These are phyloP conservation scores for Scaptomyza cyrtandrae DNA, from an alignment of 2,888 invertebrate species.

Conservation along the genomic window DNA sequence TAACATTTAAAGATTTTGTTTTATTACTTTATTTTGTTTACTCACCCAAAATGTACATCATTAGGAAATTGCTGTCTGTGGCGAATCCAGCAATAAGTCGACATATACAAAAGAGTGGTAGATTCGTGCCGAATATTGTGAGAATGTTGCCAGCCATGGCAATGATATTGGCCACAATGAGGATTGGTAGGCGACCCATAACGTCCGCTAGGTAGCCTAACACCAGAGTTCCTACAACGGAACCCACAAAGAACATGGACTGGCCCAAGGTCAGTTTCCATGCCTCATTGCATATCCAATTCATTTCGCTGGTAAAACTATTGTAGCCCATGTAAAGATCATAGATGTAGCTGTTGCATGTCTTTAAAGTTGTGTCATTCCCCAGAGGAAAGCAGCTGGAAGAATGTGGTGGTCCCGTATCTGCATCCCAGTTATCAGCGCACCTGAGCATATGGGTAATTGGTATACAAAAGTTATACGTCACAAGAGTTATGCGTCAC, in stretches of 20 bases:
- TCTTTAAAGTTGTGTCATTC: slow-evolving; percentile 23
- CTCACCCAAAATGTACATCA: slow-evolving; percentile 88
- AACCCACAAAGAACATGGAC: slow-evolving; percentile 87
- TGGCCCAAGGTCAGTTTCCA: slow-evolving; percentile 87
- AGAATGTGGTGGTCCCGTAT: slow-evolving; percentile 3
- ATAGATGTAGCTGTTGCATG: slow-evolving; percentile 86
- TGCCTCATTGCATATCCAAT: slow-evolving; percentile 87
- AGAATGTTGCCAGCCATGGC: slow-evolving; percentile 86
- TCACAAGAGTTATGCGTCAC: background rate
- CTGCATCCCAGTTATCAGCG: slow-evolving; percentile 50
- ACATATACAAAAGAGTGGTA: slow-evolving; percentile 85
- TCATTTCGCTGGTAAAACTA: slow-evolving; percentile 87
- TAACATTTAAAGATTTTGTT: too few relatives aligned
- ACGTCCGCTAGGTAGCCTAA: slow-evolving; percentile 87
- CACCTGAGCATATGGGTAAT: slow-evolving; percentile 63
- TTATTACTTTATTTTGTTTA: background rate
- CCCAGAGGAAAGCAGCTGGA: slow-evolving; percentile 64
- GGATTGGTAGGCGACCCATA: slow-evolving; percentile 86
- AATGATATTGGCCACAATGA: slow-evolving; percentile 86
- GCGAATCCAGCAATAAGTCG: slow-evolving; percentile 87
- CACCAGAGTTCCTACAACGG: slow-evolving; percentile 86
- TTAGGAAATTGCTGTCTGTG: slow-evolving; percentile 87
- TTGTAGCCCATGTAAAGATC: slow-evolving; percentile 86
- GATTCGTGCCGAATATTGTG: slow-evolving; percentile 85
- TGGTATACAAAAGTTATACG: slow-evolving; percentile 17